Evolutionary conservation across 2,113 vertebrate genomes (phyloP).

Genomic region (Nannobrachium achirus): DNA sequence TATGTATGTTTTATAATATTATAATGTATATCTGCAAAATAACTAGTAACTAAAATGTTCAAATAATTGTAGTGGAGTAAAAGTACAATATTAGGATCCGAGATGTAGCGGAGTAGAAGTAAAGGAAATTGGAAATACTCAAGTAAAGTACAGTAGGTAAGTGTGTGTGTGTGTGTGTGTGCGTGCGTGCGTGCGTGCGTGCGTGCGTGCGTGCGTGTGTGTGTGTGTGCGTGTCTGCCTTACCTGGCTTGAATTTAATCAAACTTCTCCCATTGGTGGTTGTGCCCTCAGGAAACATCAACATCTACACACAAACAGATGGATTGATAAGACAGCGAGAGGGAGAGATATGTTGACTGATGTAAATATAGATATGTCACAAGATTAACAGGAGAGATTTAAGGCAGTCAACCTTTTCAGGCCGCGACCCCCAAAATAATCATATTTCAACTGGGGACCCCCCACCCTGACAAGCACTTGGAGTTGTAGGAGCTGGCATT

Average conservation of each 20-base stretch:
- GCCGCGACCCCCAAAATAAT: no score
- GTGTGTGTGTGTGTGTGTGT: no score
- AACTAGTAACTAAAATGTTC: no score
- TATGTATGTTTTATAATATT: no score
- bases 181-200: no score
- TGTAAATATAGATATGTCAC: background rate
- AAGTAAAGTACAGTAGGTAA: background rate
- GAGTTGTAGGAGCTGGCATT: no score
- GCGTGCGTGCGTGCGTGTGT: no score
- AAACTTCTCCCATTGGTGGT: constrained; percentile 86
- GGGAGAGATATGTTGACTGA: background rate
- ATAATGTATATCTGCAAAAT: no score
- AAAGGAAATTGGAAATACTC: background rate
- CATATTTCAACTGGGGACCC: no score
- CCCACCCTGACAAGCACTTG: no score
- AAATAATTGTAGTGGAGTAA: background rate
- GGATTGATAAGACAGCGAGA: background rate
- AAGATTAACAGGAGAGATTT: background rate
- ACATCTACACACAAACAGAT: constrained; percentile 74
- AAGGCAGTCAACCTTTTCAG: no score
- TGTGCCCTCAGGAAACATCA: constrained; percentile 91
- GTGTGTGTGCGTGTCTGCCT: constrained; percentile 22
- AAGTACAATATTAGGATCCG: background rate
- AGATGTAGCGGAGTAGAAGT: background rate
- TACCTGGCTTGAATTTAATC: constrained; percentile 91